phyloP scores from a whole-genome alignment of 1,140 invertebrate genomes.

The Leucophenga varia region DNA sequence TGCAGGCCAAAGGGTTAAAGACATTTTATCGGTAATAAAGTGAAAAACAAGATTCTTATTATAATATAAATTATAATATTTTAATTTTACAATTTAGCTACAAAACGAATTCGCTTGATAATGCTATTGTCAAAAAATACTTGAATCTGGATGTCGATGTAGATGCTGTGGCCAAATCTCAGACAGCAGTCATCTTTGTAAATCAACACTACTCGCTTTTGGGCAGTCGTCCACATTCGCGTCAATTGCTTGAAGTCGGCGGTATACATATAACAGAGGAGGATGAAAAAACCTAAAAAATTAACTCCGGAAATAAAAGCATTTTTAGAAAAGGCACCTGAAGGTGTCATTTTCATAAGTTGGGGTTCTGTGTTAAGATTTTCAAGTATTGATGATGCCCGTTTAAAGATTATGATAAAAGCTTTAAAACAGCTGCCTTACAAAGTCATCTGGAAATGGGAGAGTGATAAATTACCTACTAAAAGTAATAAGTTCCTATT shows the following conservation, averaged over 20 bases:
- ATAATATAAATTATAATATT: no score
- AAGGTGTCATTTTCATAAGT: conserved; percentile 59
- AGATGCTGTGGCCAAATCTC: conserved; percentile 58
- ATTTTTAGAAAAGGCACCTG: conserved; percentile 53
- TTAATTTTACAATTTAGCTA: no score
- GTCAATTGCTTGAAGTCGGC: conserved; percentile 66
- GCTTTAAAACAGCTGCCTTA: conserved; percentile 41
- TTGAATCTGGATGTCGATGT: conserved; percentile 38
- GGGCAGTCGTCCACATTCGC: conserved; percentile 61
- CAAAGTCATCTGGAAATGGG: conserved; percentile 61
- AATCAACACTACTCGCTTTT: conserved; percentile 67
- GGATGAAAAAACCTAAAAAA: no score
- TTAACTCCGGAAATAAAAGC: no score
- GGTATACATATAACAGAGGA: conserved; percentile 67
- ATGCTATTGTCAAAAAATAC: conserved; percentile 29
- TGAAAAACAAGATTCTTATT: no score
- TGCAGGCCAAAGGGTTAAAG: conserved; percentile 29
- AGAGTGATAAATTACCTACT: conserved; percentile 42
- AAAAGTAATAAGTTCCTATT: conserved; percentile 65
- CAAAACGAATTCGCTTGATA: no score
- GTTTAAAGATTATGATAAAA: conserved; percentile 36
- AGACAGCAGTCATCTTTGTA: conserved; percentile 63
- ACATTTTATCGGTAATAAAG: conserved; percentile 35
- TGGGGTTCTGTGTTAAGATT: conserved; percentile 58
- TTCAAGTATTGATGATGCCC: conserved; percentile 53